Percentiles rank a stretch among this genome's conserved stretches.
Conservation (phyloP, 1,140 invertebrate species). For the Meloidogyne hapla region DNA sequence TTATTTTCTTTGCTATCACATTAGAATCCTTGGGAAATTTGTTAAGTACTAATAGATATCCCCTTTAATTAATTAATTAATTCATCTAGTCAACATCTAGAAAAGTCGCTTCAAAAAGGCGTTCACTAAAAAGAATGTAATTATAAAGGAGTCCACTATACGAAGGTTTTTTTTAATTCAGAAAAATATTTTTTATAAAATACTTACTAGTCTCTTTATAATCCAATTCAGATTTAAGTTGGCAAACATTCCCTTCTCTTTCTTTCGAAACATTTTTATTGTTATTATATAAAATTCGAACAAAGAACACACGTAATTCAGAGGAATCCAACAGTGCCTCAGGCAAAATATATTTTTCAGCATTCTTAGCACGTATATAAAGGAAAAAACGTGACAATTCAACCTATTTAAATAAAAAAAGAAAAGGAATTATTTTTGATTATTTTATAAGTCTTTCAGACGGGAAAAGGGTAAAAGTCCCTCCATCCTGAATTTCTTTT, state of each 20-base stretch:
- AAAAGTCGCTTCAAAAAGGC: no score
- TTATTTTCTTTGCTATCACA: no score
- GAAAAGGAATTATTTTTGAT: no score
- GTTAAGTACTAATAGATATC: no score
- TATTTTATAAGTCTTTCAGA: no score
- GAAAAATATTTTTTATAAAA: background rate
- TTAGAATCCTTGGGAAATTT: no score
- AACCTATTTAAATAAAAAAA: background rate
- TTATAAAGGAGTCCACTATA: no score
- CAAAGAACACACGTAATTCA: slow-evolving; percentile 19
- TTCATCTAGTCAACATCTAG: no score
- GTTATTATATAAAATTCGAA: background rate
- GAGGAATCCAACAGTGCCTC: background rate
- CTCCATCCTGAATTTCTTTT: no score
- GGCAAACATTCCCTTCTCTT: background rate
- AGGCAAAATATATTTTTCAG: slow-evolving; percentile 5
- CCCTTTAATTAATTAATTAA: no score
- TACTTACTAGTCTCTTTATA: slow-evolving; percentile 16
- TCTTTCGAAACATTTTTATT: background rate
- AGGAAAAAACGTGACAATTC: background rate
- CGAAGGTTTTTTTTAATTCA: background rate
- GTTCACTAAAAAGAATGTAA: no score
- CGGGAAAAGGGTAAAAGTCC: no score
- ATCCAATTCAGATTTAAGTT: slow-evolving; percentile 15
- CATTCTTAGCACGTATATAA: slow-evolving; percentile 20